Percentiles rank a stretch among this genome's conserved stretches.
Conservation (phyloP, 92 coral and sea anemone genomes). For the Actinostola sp. region DNA sequence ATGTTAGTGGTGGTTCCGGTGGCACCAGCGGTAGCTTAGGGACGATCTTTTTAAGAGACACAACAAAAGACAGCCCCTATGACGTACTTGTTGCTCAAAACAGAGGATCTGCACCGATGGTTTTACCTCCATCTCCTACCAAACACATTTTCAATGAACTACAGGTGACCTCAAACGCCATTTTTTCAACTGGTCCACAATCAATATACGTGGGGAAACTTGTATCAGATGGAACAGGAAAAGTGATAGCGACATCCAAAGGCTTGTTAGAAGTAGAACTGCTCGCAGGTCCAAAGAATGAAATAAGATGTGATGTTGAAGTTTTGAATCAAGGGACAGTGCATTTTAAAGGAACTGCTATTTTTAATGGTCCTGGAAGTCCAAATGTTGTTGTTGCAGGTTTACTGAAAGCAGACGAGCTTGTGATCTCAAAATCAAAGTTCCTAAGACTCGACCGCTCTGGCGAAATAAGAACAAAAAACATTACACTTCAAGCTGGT, state of each 20-base stretch:
- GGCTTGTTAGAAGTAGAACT: conserved; percentile 22
- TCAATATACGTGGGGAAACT: conserved; percentile 29
- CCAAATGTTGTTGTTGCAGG: conserved; percentile 49
- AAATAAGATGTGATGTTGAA: conserved; percentile 48
- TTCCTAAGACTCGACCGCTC: conserved; percentile 13
- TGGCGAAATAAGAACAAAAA: conserved; percentile 48
- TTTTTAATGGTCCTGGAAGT: conserved; percentile 44
- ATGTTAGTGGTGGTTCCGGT: conserved; percentile 60
- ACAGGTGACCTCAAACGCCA: conserved; percentile 21
- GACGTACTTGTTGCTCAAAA: conserved; percentile 40
- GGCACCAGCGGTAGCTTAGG: conserved; percentile 49
- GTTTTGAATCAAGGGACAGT: conserved; percentile 40
- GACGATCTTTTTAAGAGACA: conserved; percentile 43
- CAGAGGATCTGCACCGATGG: conserved; percentile 31
- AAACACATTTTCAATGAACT: conserved; percentile 39
- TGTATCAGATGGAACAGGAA: conserved; percentile 57
- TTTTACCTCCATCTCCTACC: conserved; percentile 32
- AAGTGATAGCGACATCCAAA: conserved; percentile 31
- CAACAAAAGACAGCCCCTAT: conserved; percentile 7
- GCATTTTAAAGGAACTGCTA: conserved; percentile 32
- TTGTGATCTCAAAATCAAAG: conserved; percentile 28
- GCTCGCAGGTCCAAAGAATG: conserved; percentile 20
- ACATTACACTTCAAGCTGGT: conserved; percentile 33
- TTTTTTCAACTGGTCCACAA: conserved; percentile 37
- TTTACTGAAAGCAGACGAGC: conserved; percentile 24